Evolutionary conservation across 2,113 vertebrate species (phyloP).

Genomic region (Nettapus auritus): DNA sequence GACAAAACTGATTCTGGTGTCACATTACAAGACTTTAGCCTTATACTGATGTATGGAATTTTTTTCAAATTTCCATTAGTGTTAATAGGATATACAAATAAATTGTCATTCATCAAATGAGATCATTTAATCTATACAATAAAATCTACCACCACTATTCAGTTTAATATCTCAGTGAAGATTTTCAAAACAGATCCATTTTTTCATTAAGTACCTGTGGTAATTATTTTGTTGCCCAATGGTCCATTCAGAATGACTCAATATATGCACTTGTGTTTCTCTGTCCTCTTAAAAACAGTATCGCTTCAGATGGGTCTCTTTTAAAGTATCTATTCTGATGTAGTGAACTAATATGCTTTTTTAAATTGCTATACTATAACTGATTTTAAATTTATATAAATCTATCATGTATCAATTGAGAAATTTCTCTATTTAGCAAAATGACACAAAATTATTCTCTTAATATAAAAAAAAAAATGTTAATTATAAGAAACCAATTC

Average conservation of each 20-base stretch:
- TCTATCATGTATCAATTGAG: neutral
- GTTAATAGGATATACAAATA: neutral
- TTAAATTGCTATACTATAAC: neutral
- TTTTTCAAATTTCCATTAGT: neutral
- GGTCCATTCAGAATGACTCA: neutral
- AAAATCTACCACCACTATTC: neutral
- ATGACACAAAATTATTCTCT: neutral
- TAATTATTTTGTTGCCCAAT: neutral
- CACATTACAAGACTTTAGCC: neutral
- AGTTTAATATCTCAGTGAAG: neutral
- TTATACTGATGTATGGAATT: neutral
- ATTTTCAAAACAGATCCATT: neutral
- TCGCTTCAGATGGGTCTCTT: neutral
- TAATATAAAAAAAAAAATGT: neutral
- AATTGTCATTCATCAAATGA: neutral
- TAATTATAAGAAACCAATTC: neutral
- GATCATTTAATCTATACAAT: neutral
- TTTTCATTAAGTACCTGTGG: neutral
- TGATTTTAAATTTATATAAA: neutral
- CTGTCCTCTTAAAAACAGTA: neutral
- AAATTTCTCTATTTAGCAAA: neutral
- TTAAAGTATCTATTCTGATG: neutral
- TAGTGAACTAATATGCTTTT: neutral
- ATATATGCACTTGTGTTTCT: neutral
- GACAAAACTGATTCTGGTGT: neutral